phyloP scores from a whole-genome alignment of 2,797 vertebrate species.

The Cossypha polioptera region DNA sequence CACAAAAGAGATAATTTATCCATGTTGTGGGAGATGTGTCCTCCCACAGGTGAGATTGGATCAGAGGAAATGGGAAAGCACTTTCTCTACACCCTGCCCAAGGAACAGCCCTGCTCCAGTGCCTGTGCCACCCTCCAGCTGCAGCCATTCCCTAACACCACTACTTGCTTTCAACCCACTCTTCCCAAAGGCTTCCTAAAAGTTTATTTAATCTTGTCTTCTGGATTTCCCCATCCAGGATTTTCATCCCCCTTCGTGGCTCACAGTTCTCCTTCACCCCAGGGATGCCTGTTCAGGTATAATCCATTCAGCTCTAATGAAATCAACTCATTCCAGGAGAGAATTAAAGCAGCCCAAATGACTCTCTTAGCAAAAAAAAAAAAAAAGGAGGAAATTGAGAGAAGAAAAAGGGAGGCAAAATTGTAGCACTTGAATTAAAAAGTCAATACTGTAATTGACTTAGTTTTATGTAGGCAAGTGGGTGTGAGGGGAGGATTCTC shows the following conservation, averaged over 20 bases:
- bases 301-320: not conserved
- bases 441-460: not conserved
- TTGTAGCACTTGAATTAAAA: not conserved
- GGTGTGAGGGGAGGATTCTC: not conserved
- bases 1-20: not conserved
- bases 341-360: not conserved
- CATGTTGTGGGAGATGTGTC: not conserved
- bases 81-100: not conserved
- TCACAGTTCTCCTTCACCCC: not conserved
- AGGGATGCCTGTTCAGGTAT: not conserved
- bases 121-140: not conserved
- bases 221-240: not conserved
- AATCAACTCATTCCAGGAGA: not conserved
- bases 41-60: rapidly evolving
- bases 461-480: not conserved
- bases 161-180: not conserved
- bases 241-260: not conserved
- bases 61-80: not conserved
- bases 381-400: not conserved
- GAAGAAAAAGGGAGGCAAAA: not conserved
- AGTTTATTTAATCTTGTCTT: not conserved
- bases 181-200: not conserved
- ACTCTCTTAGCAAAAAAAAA: not conserved
- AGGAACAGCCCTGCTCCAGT: not conserved
- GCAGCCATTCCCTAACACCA: not conserved